Evolutionary conservation across 2,888 invertebrate species (phyloP), one percentile per base, ranked within the genome.

Genomic region (Chaitophorus viminalis): DNA sequence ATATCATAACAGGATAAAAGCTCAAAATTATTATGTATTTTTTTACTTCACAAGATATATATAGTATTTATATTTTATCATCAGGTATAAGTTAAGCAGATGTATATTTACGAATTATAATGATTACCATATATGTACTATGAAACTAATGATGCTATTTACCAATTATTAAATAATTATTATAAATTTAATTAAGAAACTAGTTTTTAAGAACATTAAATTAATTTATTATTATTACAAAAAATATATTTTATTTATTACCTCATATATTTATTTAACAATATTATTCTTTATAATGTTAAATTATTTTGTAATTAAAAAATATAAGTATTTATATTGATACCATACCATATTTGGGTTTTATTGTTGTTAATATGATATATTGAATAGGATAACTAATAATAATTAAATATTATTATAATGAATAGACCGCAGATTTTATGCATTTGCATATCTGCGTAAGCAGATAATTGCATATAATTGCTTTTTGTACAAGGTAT

Each of bases 11-110:
- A 21, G 17, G 25, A 52, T 54, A 54, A 18, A 82, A 82, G 82
- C 72, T 82, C 82, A 82, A 82, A 70, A 82, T 14, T 52, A 72
- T 82, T 82, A 9, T 76, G 29, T 46, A 76, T 52, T 52, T 52
- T 76, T 29, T 39, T n/a, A 21, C 25, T n/a, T 9, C 36, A 33
- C 25, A 78, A 52, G 46, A 76, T 76, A 11, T 65, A 46, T 29
- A 31, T 82, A 29, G 1, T 65, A 65, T 65, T 65, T 65, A 9
- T 65, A 65, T 31, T 31, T 70, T 17, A 5, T 21, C 6, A 21
- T 65, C 25, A 18, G 25, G 14, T 46, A 11, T 46, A 46, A 46
- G 14, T 82, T 33, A 82, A 60, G 18, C 33, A 82, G 54, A 82
- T 31, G 11, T 36, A 29, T 36, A 72, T 74, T 36, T 74, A 83